phyloP scores from a whole-genome alignment of 2,113 vertebrate genomes.

The Dipodomys stephensi region DNA sequence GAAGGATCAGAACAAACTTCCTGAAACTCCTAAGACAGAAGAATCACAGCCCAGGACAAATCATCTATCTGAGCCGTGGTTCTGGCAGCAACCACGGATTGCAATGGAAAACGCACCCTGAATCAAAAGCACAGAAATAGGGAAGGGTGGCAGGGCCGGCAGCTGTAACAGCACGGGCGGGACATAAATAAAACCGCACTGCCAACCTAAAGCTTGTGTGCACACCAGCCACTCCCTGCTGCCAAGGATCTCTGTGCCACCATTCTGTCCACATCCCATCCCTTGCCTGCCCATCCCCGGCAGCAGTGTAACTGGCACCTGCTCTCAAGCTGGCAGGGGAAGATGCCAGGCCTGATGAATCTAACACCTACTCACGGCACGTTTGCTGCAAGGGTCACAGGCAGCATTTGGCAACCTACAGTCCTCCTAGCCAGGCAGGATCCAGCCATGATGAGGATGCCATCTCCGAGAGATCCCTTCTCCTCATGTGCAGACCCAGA shows the following conservation, averaged over 20 bases:
- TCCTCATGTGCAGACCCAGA: background rate
- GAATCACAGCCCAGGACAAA: background rate
- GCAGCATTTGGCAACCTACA: background rate
- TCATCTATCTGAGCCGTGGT: background rate
- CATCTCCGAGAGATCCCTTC: background rate
- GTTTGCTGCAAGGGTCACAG: background rate
- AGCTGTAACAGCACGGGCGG: background rate
- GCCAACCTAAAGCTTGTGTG: background rate
- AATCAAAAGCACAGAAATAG: slow-evolving; percentile 27
- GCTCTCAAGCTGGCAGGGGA: slow-evolving; percentile 4
- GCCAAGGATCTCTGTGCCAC: background rate
- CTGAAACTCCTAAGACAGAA: background rate
- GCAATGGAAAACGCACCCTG: slow-evolving; percentile 28
- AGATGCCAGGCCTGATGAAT: slow-evolving; percentile 56
- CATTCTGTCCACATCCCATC: background rate
- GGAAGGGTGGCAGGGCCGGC: rapidly evolving
- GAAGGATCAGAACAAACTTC: slow-evolving; percentile 60
- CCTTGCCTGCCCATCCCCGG: rapidly evolving
- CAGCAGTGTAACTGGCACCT: slow-evolving; percentile 16
- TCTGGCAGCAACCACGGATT: background rate
- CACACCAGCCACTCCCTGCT: background rate
- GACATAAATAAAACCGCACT: background rate
- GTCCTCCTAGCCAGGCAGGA: background rate
- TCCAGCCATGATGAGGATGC: background rate
- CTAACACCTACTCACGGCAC: slow-evolving; percentile 55